Conservation (phyloP, 1,140 invertebrate species). For the Habropoda laboriosa region DNA sequence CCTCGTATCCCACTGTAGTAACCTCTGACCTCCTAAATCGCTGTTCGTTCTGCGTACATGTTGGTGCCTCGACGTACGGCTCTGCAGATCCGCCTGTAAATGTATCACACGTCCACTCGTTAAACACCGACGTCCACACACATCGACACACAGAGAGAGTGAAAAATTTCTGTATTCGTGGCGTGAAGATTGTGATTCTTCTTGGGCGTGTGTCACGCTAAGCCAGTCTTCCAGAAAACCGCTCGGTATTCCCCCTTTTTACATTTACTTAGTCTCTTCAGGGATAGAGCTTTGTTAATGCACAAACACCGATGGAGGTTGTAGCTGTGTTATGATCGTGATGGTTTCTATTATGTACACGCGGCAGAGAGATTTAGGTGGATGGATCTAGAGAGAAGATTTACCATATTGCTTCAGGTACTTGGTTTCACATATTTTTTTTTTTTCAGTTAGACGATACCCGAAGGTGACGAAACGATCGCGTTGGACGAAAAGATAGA, state of each 20-base stretch:
- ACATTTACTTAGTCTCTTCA: too few species aligned
- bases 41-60: conserved; percentile 84
- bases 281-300: conserved; percentile 3
- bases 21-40: conserved; percentile 83
- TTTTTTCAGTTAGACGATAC: too few species aligned
- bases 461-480: too few species aligned
- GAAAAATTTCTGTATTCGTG: too few species aligned
- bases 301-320: background rate
- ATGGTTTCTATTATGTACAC: background rate
- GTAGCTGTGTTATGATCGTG: background rate
- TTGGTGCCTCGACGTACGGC: conserved; percentile 78
- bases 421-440: too few species aligned
- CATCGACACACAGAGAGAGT: too few species aligned
- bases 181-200: background rate
- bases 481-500: background rate
- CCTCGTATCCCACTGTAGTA: conserved; percentile 83
- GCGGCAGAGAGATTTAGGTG: background rate
- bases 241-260: too few species aligned
- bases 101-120: conserved; percentile 13
- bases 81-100: conserved; percentile 83
- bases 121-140: background rate
- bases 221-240: conserved; percentile 8
- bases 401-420: too few species aligned
- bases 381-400: too few species aligned
- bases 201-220: conserved; percentile 7